These are phyloP conservation scores for Threskiornis aethiopicus DNA, from an alignment of 2,797 vertebrate species.

Conservation along the genomic window DNA sequence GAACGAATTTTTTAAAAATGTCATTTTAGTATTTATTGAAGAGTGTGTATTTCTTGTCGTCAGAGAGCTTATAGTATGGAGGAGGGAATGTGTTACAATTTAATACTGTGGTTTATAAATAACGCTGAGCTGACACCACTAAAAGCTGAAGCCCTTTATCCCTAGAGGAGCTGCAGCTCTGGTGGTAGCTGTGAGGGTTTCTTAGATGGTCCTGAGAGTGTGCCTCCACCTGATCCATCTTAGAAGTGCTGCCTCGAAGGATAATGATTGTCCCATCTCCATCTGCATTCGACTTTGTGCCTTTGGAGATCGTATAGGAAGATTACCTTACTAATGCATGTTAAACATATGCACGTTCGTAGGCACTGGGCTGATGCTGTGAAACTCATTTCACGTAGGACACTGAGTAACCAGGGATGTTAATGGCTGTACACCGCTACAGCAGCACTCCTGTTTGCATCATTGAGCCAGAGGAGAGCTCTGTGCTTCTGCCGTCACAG, in stretches of 20 bases:
- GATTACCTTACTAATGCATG: background rate
- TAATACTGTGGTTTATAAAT: background rate
- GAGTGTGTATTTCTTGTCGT: background rate
- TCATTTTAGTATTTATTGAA: constrained; percentile 1
- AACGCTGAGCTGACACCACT: background rate
- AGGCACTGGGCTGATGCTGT: background rate
- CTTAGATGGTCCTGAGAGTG: background rate
- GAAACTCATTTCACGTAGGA: background rate
- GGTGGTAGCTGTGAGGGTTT: background rate
- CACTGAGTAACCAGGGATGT: background rate
- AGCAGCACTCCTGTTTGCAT: background rate
- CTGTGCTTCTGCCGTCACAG: background rate
- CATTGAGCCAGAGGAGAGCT: background rate
- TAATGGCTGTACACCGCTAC: background rate
- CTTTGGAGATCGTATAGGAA: background rate
- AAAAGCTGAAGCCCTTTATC: background rate
- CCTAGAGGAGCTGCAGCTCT: background rate
- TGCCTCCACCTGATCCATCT: background rate
- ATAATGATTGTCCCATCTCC: background rate
- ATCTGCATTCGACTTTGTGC: background rate
- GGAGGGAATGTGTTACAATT: background rate
- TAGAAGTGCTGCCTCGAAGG: background rate
- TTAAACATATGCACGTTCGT: background rate
- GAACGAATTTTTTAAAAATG: background rate
- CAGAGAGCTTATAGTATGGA: background rate